Base-by-base conservation (phyloP, 53 echinoderm and acorn worm genomes). In the Stichopus horrens region DNA sequence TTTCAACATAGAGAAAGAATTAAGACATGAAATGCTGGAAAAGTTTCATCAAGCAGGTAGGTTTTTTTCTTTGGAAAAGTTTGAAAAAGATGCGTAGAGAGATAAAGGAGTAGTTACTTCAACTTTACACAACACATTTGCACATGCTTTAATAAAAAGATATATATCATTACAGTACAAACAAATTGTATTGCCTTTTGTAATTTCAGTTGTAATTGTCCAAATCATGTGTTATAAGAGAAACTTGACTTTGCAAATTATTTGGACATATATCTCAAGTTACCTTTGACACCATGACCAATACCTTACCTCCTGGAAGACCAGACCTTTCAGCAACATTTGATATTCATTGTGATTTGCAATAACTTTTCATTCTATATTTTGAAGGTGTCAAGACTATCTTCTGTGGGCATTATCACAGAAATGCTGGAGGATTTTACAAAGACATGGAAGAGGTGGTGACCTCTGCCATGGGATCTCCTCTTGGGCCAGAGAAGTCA, bases 371-470 rank as follows among this genome's bases (percentile, higher is more conserved):
- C 37, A 37, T 37, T 37, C 37, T 37, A 37, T 37, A 22, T 86
- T 37, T 51, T 79, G 53, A 77, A 97, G 97, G 97, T 74, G 97
- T 97, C 79, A 88, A 81, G 5, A 86, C 90, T 21, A 94, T 97
- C 23, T 97, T 97, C 83, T 95, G 95, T 58, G 97, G 97, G 5
- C 97, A 97, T 82, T 97, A 97, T 83, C 97, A 97, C 88, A 91
- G 94, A 13, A 95, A 94, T 57, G 97, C 95, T 21, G 97, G 97
- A 6, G 97, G 97, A 11, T 63, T 91, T 71, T 95, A 97, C 87
- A 91, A 93, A 58, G 95, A 77, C 71, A 94, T 97, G 93, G 95
- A 97, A 81, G 81, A 94, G 52, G 89, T 97, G 16, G 97, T 97
- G 0, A 93, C 94, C 8, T 95, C 97, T 37, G 97, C 97, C 1